Conservation (phyloP, 2,888 invertebrate genomes). For the Anaspis maculata region DNA sequence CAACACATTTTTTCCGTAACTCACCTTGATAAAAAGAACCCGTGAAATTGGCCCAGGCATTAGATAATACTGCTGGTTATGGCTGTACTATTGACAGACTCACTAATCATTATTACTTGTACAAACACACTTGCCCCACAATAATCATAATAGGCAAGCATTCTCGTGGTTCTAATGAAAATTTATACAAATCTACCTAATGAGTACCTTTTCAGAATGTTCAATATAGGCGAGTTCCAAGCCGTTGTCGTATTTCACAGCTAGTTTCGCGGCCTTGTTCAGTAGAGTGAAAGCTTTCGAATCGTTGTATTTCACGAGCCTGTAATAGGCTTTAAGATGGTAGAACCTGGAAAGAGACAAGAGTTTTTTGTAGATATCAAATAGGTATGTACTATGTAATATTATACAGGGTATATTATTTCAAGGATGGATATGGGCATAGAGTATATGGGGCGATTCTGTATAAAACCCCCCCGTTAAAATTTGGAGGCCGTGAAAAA, state of each 20-base stretch:
- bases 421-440: not conserved
- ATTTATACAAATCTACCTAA: no score
- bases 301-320: constrained; percentile 43
- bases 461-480: not conserved
- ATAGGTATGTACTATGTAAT: not conserved
- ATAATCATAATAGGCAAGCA: no score
- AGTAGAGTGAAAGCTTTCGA: constrained; percentile 38
- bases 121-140: no score
- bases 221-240: constrained; percentile 28
- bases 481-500: no score
- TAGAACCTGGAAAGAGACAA: constrained; percentile 41
- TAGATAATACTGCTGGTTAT: no score
- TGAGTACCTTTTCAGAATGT: constrained; percentile 10
- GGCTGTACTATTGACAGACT: no score
- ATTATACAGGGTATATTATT: not conserved
- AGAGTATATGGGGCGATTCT: not conserved
- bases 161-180: no score
- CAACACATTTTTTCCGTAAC: no score
- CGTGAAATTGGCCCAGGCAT: no score
- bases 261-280: constrained; percentile 37
- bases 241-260: constrained; percentile 38
- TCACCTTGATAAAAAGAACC: no score
- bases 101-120: no score
- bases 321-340: constrained; percentile 48
- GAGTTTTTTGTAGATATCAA: not conserved